Evolutionary conservation across 1,140 invertebrate species (phyloP).

Genomic region (Andrena cerasifolii): DNA sequence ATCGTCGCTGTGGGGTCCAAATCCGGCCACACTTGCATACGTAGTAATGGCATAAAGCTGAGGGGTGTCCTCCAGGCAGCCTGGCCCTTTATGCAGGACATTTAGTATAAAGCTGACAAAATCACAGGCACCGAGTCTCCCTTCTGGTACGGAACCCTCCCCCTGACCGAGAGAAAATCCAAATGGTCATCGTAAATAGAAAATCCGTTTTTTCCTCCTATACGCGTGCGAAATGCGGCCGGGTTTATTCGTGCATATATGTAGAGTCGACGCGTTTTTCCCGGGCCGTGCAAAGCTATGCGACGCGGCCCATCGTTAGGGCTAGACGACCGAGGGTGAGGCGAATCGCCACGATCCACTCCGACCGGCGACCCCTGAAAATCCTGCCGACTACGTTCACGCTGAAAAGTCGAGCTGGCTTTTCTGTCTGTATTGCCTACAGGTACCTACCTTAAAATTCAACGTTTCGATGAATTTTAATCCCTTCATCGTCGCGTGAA

Average conservation of each 20-base stretch:
- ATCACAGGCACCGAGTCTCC: conserved; percentile 68
- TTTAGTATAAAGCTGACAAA: conserved; percentile 78
- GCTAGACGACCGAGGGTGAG: neutral
- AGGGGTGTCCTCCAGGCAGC: conserved; percentile 70
- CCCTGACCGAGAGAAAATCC: conserved; percentile 73
- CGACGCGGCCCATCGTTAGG: neutral
- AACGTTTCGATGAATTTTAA: no score
- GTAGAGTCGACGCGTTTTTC: conserved; percentile 65
- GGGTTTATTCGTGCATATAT: conserved; percentile 77
- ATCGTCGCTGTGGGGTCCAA: conserved; percentile 67
- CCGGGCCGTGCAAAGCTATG: conserved; percentile 47
- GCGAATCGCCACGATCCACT: no score
- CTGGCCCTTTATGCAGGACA: conserved; percentile 75
- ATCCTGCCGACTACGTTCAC: conserved; percentile 8
- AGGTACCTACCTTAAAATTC: no score
- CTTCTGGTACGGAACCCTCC: conserved; percentile 52
- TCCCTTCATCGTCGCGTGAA: no score
- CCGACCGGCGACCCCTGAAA: conserved; percentile 25
- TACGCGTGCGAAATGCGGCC: conserved; percentile 65
- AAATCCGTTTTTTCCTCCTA: conserved; percentile 76
- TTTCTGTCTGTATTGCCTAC: neutral
- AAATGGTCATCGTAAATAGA: conserved; percentile 82
- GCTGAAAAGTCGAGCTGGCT: conserved; percentile 1
- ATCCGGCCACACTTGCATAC: conserved; percentile 77
- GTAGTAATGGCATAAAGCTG: conserved; percentile 79